Base-by-base conservation (phyloP, 2,113 vertebrate genomes). In the Typhlomys cinereus region DNA sequence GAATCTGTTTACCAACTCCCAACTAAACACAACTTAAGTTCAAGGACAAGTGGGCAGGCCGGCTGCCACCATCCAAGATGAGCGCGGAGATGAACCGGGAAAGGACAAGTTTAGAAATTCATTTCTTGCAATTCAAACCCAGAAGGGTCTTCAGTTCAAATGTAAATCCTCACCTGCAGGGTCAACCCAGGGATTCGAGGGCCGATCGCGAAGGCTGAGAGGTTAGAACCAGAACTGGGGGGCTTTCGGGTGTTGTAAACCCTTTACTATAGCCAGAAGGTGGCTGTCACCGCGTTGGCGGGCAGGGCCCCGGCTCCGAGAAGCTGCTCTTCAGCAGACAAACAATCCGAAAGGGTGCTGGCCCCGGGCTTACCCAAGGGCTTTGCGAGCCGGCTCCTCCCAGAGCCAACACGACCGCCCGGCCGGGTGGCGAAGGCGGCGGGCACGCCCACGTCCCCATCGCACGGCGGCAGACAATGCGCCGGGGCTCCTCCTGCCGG, bases 381-480 rank as follows among this genome's bases (percentile, higher is more conserved):
- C 82, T 64, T 29, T 50, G 4, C 1, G 78, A 5, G 39, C 64
- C 62, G 73, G 73, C 95, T 76, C 90, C 90, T 86, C 85, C 86
- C 86, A 4, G 20, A 48, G 5, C 1, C 78, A 5, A 6, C 10
- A 13, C 64, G 14, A 44, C n/a, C 1, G 29, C 48, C 82, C 0
- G 78, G 78, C 69, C 21, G 4, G 75, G 48, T 25, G 21, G 66
- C 34, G 36, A 34, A 67, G 78, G 34, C 64, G 18, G 52, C 18
- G 15, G 90, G 85, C 92, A 87, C 88, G 66, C 92, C 92, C 92
- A 87, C 95, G 87, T 73, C 93, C 82, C 76, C 54, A 13, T n/a
- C 36, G 57, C 61, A 48, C 31, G 5, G 61, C 48, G 6, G 17
- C 70, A 17, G 70, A 86, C 85, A 82, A n/a, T 1, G 87, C 85